Evolutionary conservation across 2,888 invertebrate species (phyloP).

Genomic region (Loripinus fragilis): DNA sequence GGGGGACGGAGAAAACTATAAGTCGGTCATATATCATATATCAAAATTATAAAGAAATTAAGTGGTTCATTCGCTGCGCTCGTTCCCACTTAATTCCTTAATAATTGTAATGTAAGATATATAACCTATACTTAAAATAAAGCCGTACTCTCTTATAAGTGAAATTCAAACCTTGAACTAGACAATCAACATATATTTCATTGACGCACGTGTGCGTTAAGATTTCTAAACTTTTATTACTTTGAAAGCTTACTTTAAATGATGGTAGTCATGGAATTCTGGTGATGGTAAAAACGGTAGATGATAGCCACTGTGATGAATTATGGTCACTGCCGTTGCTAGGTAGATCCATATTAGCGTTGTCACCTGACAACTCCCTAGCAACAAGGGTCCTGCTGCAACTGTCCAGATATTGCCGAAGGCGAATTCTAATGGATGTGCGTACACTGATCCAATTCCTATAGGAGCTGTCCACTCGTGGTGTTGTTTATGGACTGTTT

Average conservation of each 20-base stretch:
- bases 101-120: too few species aligned
- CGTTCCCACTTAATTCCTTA: too few species aligned
- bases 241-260: constrained; percentile 89
- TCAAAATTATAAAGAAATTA: too few species aligned
- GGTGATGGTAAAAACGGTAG: constrained; percentile 93
- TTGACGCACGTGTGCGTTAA: too few species aligned
- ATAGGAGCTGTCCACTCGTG: constrained; percentile 95
- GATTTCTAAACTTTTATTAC: too few species aligned
- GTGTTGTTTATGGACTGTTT: constrained; percentile 92
- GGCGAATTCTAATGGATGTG: constrained; percentile 90
- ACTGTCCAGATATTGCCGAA: constrained; percentile 91
- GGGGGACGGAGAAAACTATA: too few species aligned
- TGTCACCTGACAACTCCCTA: constrained; percentile 86
- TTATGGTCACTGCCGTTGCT: constrained; percentile 90
- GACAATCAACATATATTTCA: too few species aligned
- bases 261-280: constrained; percentile 94
- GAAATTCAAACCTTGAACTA: too few species aligned
- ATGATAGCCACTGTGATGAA: constrained; percentile 94
- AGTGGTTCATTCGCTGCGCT: too few species aligned
- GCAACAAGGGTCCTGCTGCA: constrained; percentile 86
- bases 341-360: constrained; percentile 89
- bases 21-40: too few species aligned
- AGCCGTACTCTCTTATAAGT: too few species aligned
- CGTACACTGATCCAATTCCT: constrained; percentile 91
- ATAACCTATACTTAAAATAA: too few species aligned